Conservation (phyloP, 2,113 vertebrate genomes). For the Misgurnus mizolepis region DNA sequence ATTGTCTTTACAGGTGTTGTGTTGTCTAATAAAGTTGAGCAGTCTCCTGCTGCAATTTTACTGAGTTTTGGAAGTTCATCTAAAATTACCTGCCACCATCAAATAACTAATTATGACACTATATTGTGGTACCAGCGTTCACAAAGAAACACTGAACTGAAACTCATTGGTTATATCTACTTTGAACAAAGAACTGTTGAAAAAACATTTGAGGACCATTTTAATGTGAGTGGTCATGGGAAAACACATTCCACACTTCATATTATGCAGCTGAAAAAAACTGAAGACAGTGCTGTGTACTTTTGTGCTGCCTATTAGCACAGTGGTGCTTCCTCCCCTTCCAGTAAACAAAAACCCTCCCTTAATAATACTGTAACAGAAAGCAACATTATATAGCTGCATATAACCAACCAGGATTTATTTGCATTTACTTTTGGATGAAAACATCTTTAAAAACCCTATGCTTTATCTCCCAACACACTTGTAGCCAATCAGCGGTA, state of each 20-base stretch:
- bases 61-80: not conserved
- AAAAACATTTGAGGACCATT: conserved; percentile 19
- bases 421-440: too few relatives aligned
- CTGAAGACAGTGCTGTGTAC: conserved; percentile 34
- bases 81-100: conserved; percentile 41
- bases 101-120: conserved; percentile 13
- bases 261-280: conserved; percentile 7
- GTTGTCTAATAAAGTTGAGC: conserved; percentile 28
- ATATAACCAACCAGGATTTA: not conserved
- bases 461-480: too few relatives aligned
- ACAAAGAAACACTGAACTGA: conserved; percentile 12
- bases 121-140: conserved; percentile 47
- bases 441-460: too few relatives aligned
- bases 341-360: conserved; percentile 2
- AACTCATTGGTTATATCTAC: conserved; percentile 50
- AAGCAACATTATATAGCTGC: not conserved
- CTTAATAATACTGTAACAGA: not conserved
- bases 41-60: conserved; percentile 39
- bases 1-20: conserved; percentile 14
- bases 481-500: too few relatives aligned
- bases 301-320: conserved; percentile 50
- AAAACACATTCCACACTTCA: conserved; percentile 5
- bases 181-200: not conserved
- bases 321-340: conserved; percentile 12
- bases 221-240: conserved; percentile 52